phyloP scores from a whole-genome alignment of 2,888 invertebrate genomes.

The Stenotaenia linearis region DNA sequence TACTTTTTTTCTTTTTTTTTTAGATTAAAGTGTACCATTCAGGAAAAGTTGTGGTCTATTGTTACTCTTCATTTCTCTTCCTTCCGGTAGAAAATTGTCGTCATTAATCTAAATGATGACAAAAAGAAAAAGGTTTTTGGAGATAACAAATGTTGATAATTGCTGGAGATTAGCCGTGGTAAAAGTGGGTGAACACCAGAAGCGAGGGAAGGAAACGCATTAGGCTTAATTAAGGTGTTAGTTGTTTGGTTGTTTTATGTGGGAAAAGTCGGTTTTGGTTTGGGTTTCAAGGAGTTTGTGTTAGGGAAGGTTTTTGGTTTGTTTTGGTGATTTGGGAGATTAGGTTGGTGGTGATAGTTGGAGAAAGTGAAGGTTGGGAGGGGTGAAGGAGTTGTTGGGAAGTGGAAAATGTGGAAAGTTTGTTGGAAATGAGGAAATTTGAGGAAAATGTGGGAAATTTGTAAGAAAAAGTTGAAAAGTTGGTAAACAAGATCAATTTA shows the following conservation, averaged over 20 bases:
- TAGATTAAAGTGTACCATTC: neutral
- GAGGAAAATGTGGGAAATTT: no score
- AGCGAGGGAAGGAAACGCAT: conserved; percentile 3
- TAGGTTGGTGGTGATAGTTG: no score
- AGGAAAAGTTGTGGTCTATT: conserved; percentile 13
- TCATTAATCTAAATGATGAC: neutral
- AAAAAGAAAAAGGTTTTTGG: neutral
- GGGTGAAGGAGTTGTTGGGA: no score
- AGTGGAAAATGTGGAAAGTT: no score
- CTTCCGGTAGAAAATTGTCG: conserved; percentile 11
- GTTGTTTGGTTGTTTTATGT: neutral
- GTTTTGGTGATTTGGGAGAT: no score
- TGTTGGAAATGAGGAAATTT: no score
- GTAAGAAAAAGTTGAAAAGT: no score
- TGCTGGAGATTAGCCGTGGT: neutral
- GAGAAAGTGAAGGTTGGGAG: no score
- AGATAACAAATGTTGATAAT: neutral
- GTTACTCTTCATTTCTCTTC: neutral
- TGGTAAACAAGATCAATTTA: no score
- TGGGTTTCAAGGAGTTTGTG: neutral
- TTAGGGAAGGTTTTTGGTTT: no score
- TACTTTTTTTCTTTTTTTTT: neutral
- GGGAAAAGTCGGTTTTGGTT: neutral
- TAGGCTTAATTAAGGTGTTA: neutral
- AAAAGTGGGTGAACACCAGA: conserved; percentile 14